Evolutionary conservation across 92 coral and sea anemone genomes (phyloP), one percentile per base, ranked within the genome.

Genomic region (Actinostola sp.): DNA sequence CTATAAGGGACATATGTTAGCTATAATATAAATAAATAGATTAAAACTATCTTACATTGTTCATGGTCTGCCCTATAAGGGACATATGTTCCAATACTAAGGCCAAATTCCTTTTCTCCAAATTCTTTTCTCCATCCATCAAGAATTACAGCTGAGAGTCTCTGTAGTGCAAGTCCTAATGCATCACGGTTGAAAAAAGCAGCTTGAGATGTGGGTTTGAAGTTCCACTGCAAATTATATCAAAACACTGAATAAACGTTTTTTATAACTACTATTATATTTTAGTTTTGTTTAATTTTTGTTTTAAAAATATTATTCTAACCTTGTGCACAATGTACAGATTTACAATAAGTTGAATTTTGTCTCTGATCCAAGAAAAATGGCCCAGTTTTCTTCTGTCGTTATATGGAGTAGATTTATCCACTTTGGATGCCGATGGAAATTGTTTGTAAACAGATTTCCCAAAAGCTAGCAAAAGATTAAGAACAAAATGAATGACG

Each of bases 341-440:
- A 56, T 84, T 91, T 19, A 91, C 89, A n/a, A 91, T 72, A 46
- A 81, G 68, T 77, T 91, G 87, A 29, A 73, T 66, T 30, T 51
- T 71, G n/a, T 71, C 55, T 8, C 54, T 29, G 8, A 80, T 51
- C 97, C 97, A 91, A 0, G 86, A 79, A 51, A 81, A 91, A 48
- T 88, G 97, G 29, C 97, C 97, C 93, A 91, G 76, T 63, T 91
- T 91, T 33, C 82, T 76, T 63, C 97, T 82, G 28, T 91, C 93
- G 78, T 91, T 91, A 42, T 80, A 91, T 20, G 93, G 97, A 20
- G 97, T 91, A 35, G 57, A 48, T 29, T 77, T 82, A 66, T 91
- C 87, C 8, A 75, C 86, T 45, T 70, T 72, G 31, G 81, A 80
- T 43, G 88, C 86, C 17, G 71, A 73, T 61, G 93, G 89, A 56